Conservation (phyloP, 2,888 invertebrate species). For the Ptychoptera albimana region DNA sequence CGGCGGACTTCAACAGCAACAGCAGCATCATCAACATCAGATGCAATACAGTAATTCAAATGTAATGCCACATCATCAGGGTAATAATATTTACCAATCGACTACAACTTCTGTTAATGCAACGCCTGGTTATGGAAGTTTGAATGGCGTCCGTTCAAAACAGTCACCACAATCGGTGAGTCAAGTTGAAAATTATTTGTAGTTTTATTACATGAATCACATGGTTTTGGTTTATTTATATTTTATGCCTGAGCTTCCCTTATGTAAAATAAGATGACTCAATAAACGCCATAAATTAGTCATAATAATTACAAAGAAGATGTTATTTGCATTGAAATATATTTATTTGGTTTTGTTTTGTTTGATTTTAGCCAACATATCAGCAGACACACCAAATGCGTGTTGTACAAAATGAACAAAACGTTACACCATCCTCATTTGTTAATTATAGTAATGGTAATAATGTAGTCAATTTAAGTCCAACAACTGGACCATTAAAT, state of each 20-base stretch:
- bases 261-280: too few species aligned
- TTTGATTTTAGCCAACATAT: slow-evolving; percentile 23
- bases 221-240: too few species aligned
- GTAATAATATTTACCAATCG: slow-evolving; percentile 20
- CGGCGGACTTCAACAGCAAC: slow-evolving; percentile 26
- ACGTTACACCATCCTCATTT: background rate
- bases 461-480: slow-evolving; percentile 17
- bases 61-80: slow-evolving; percentile 20
- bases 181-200: slow-evolving; percentile 13
- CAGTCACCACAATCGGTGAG: slow-evolving; percentile 42
- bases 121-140: slow-evolving; percentile 61
- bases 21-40: slow-evolving; percentile 25
- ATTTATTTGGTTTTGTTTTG: too few species aligned
- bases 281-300: too few species aligned
- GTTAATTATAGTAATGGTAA: slow-evolving; percentile 5
- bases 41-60: slow-evolving; percentile 20
- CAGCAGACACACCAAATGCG: slow-evolving; percentile 9
- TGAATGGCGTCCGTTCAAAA: slow-evolving; percentile 49
- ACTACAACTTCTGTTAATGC: slow-evolving; percentile 26
- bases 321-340: too few species aligned
- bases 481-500: slow-evolving; percentile 15
- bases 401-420: slow-evolving; percentile 13
- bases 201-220: too few species aligned
- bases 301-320: too few species aligned
- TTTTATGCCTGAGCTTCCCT: too few species aligned